A percentile compares a stretch with the other conserved stretches of the same genome.
Conservation (phyloP, 2,113 vertebrate genomes). For the Nannospalax galili region DNA sequence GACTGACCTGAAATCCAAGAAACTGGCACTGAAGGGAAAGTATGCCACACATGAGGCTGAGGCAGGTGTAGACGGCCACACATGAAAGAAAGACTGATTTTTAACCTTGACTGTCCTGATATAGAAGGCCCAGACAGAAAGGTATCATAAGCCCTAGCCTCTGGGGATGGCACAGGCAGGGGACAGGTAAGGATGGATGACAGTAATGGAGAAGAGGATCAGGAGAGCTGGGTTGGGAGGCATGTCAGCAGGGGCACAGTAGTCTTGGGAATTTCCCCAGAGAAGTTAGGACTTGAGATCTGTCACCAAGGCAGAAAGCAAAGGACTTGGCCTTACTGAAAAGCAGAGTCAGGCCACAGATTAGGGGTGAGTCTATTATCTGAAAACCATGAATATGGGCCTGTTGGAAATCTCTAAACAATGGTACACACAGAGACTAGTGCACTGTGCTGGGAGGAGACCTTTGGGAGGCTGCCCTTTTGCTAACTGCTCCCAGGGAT, state of each 20-base stretch:
- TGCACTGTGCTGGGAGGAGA: not conserved
- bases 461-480: not conserved
- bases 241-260: not conserved
- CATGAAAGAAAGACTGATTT: not conserved
- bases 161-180: not conserved
- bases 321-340: not conserved
- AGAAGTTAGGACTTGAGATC: not conserved
- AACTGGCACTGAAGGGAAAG: not conserved
- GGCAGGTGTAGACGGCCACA: not conserved
- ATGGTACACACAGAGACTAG: not conserved
- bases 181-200: not conserved
- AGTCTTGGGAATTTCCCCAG: not conserved
- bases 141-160: not conserved
- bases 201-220: not conserved
- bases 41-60: not conserved
- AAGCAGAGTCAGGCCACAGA: not conserved
- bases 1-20: not conserved
- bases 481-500: conserved; percentile 18
- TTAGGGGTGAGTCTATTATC: not conserved
- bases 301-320: not conserved
- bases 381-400: not conserved
- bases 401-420: not conserved
- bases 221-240: not conserved
- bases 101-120: not conserved
- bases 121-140: not conserved